Evolutionary conservation across 2,888 invertebrate species (phyloP).

Genomic region (Linhomoeus sp.): DNA sequence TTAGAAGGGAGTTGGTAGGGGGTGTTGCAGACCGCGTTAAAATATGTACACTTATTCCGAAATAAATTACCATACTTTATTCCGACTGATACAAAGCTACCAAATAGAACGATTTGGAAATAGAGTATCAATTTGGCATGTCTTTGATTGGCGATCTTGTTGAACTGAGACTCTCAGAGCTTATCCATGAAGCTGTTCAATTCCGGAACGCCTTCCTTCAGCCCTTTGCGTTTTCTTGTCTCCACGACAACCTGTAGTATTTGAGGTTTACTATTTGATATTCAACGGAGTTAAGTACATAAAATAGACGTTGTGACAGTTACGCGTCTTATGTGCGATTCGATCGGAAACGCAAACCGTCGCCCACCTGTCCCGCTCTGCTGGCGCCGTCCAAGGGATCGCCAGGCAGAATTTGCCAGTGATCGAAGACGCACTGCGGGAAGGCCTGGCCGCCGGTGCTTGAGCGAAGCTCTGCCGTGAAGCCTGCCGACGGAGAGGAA

Average conservation of each 20-base stretch:
- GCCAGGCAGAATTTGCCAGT: conserved; percentile 12
- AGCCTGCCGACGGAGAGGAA: conserved; percentile 6
- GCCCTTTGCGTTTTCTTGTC: conserved; percentile 93
- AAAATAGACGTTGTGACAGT: background rate
- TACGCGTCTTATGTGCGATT: too few relatives aligned
- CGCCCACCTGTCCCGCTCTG: background rate
- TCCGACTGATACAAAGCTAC: too few relatives aligned
- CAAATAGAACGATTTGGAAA: too few relatives aligned
- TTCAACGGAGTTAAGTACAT: background rate
- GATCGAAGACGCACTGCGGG: conserved; percentile 14
- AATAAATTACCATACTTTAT: too few relatives aligned
- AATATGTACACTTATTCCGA: too few relatives aligned
- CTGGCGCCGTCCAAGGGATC: background rate
- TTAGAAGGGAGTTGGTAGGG: too few relatives aligned
- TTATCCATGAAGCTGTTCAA: conserved; percentile 90
- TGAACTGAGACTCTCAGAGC: too few relatives aligned
- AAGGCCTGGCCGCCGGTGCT: conserved; percentile 12
- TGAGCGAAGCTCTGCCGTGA: conserved; percentile 10
- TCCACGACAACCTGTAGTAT: conserved; percentile 40
- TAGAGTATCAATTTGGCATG: too few relatives aligned
- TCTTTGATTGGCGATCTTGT: too few relatives aligned
- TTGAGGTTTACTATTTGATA: background rate
- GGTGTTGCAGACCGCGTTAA: too few relatives aligned
- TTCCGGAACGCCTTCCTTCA: conserved; percentile 91
- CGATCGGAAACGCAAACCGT: too few relatives aligned